Conservation (phyloP, 1,140 invertebrate genomes). For the Drosophila serrata region DNA sequence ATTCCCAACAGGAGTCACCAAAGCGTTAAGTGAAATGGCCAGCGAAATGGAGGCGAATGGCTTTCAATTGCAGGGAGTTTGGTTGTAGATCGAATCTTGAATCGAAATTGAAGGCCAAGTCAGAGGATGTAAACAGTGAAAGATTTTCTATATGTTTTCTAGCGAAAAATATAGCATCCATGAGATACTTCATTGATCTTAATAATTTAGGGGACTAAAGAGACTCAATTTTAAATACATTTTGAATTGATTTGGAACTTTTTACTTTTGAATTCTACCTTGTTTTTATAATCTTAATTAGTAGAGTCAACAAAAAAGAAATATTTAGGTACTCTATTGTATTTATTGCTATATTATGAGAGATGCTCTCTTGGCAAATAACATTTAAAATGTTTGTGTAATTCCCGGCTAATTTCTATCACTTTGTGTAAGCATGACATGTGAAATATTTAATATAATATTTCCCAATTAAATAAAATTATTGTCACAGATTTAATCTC, state of each 20-base stretch:
- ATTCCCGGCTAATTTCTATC: too few species aligned
- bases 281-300: background rate
- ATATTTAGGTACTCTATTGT: background rate
- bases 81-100: background rate
- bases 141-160: background rate
- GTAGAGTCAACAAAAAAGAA: background rate
- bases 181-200: too few species aligned
- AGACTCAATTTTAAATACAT: background rate
- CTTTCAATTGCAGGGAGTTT: background rate
- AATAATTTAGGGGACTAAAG: too few species aligned
- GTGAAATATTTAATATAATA: background rate
- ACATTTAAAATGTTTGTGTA: too few species aligned
- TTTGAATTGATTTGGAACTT: background rate
- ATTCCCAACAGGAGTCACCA: constrained; percentile 41
- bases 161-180: background rate
- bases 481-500: background rate
- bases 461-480: too few species aligned
- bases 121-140: constrained; percentile 9
- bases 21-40: constrained; percentile 66
- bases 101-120: constrained; percentile 21
- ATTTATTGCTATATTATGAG: too few species aligned
- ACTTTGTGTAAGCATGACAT: too few species aligned
- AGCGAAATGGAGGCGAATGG: constrained; percentile 25
- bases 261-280: background rate
- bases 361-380: too few species aligned